phyloP scores from a whole-genome alignment of 2,888 invertebrate species.

The Leuctra nigra region DNA sequence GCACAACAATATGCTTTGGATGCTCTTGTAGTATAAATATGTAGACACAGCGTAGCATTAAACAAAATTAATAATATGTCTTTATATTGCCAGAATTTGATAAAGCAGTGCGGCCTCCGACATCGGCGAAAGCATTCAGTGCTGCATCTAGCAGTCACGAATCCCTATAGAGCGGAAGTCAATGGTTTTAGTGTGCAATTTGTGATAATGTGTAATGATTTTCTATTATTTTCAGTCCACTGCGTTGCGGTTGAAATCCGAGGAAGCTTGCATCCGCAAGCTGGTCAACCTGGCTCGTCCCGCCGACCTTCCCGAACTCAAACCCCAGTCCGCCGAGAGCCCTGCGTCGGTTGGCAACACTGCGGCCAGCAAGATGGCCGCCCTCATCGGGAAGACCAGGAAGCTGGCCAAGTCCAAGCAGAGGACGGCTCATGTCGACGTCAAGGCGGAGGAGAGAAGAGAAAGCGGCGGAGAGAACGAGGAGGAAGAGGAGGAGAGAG shows the following conservation, averaged over 20 bases:
- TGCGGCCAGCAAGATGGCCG: slow-evolving; percentile 33
- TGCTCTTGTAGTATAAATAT: too few relatives aligned
- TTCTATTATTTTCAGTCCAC: slow-evolving; percentile 44
- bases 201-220: too few relatives aligned
- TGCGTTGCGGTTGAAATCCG: slow-evolving; percentile 59
- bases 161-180: too few relatives aligned
- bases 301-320: slow-evolving; percentile 50
- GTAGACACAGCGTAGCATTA: too few relatives aligned
- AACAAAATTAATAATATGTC: too few relatives aligned
- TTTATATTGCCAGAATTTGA: too few relatives aligned
- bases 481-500: slow-evolving; percentile 23
- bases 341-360: slow-evolving; percentile 19
- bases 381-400: not conserved
- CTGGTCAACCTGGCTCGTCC: slow-evolving; percentile 71
- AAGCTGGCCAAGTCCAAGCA: not conserved
- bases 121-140: too few relatives aligned
- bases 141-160: too few relatives aligned
- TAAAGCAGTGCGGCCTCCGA: too few relatives aligned
- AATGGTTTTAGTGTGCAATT: slow-evolving; percentile 27
- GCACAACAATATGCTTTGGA: too few relatives aligned
- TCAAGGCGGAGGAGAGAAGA: slow-evolving; percentile 13
- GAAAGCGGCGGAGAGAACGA: slow-evolving; percentile 27
- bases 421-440: not conserved
- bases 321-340: slow-evolving; percentile 34
- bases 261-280: slow-evolving; percentile 59